Evolutionary conservation across 2,797 vertebrate species (phyloP), one percentile per base, ranked within the genome.

Genomic region (Arrhamphus sclerolepis): DNA sequence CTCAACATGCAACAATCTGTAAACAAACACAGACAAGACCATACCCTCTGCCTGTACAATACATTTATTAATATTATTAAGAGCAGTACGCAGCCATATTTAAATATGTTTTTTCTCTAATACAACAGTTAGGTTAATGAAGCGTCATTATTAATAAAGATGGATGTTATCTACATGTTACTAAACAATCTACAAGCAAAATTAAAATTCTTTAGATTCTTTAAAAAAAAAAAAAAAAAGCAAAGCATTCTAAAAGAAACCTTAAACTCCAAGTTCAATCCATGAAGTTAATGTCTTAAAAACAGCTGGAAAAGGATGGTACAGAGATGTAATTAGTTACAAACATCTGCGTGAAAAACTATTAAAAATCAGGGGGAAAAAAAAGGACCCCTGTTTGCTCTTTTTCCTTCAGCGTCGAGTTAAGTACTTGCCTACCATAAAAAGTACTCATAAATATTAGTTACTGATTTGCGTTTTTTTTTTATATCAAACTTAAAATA

Each of bases 1-100:
- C n/a, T n/a, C 24, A 38, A 3, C 9, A 14, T 38, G 34, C 31
- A 10, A 11, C 17, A 19, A 50, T 29, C 13, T 38, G 29, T 3
- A 20, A 7, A 19, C 18, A 34, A 34, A 26, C 3, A 49, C 3
- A 10, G n/a, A 28, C 22, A 41, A 17, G 6, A 21, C 43, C 43
- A 46, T 7, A 43, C 46, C 21, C 66, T 67, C 62, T 54, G 40
- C 59, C 78, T 93, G 89, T 93, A 94, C 90, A 93, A 91, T 92
- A 92, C 70, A 81, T 95, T 96, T 96, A 95, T 95, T 96, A 74
- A 77, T 68, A 65, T 64, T 41, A 79, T 75, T 53, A 91, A 77
- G 92, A 94, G 92, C 89, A 83, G 82, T 91, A 92, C 87, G 92
- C 66, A 88, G 88, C 89, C 85, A 80, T 84, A 91, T 93, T 89